Base-by-base conservation (phyloP, 2,888 invertebrate genomes). In the Drosophila stalkeri region DNA sequence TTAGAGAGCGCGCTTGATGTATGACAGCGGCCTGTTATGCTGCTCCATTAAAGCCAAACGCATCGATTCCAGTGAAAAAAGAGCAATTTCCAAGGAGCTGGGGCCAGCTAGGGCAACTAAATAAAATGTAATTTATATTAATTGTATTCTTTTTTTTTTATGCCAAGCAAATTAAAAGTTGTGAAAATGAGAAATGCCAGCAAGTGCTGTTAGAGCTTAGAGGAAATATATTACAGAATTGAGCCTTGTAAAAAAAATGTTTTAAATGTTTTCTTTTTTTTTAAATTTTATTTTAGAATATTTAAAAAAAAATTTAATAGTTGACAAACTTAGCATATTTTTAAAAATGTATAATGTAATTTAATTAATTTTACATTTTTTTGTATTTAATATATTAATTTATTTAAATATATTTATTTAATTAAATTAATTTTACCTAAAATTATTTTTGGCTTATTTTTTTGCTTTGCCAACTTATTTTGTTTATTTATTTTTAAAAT, bases 71-170 rank as follows among this genome's bases (percentile, higher is more conserved):
- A 43, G 49, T 12, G 62, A 3, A 31, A 20, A 12, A 27, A 27
- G 52, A 7, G 18, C 27, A 6, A 31, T 16, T 33, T 54, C 31
- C 11, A 18, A 39, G 35, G 16, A 18, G 11, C 11, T 11, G 46
- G 46, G 1, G 8, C 2, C 11, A 6, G 11, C 5, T 27, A 27
- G 43, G 44, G 44, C 56, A 64, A 72, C 64, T 71, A 70, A 79
- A 75, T 71, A 75, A 62, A 67, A 61, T 77, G 77, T 77, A 68
- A 81, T 81, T 74, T 64, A 70, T 81, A 79, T 81, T 81, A 81
- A 81, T 79, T 77, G 74, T 59, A 6, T 65, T 64, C n/a, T 23
- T 8, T 27, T 46, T 20, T n/a, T n/a, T 20, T 20, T n/a, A 35
- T 20, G 12, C 1, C 18, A 33, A 14, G 18, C 12, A 35, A 63